Evolutionary conservation across 2,113 vertebrate genomes (phyloP), one percentile per base, ranked within the genome.

Genomic region (Stomatorhinus ivindoensis): DNA sequence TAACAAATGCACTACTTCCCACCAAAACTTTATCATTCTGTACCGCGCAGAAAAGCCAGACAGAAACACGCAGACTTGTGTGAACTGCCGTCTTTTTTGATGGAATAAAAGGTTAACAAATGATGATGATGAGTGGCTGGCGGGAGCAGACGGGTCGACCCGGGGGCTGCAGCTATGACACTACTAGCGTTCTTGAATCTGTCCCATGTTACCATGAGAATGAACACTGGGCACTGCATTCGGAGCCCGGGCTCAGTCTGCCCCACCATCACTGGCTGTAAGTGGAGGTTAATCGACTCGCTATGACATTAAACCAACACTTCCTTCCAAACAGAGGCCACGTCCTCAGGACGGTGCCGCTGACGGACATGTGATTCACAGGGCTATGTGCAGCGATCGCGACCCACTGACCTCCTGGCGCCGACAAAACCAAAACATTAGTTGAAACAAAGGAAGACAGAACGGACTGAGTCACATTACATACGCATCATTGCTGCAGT

Each of bases 111-210:
- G 84, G 27, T 21, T 73, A 39, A 39, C 89, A 87, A 87, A 89
- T 21, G 35, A 5, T 15, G 69, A 55, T 19, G 27, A 61, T 53
- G 85, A 87, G n/a, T 44, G 55, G 83, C 24, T 73, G 85, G 85
- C 13, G 27, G 31, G 9, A 65, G 24, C 4, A 47, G 48, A 3
- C 8, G 1, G 47, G 47, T 15, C 48, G 19, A 19, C 61, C 10
- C 1, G 13, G 76, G 84, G 85, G 88, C 80, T 48, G 44, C 69
- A 58, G 86, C 48, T 15, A 61, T 87, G 27, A 87, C 58, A 76
- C 65, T 80, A 24, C 86, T 80, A 46, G 69, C 89, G 80, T 80
- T 87, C 42, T 51, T 89, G 89, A 87, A 80, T 76, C 39, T n/a
- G 35, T 21, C 82, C 44, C 1, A 13, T 84, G 44, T 47, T 8